Evolutionary conservation across 2,113 vertebrate species (phyloP), one percentile per base, ranked within the genome.

Genomic region (Mus musculus): DNA sequence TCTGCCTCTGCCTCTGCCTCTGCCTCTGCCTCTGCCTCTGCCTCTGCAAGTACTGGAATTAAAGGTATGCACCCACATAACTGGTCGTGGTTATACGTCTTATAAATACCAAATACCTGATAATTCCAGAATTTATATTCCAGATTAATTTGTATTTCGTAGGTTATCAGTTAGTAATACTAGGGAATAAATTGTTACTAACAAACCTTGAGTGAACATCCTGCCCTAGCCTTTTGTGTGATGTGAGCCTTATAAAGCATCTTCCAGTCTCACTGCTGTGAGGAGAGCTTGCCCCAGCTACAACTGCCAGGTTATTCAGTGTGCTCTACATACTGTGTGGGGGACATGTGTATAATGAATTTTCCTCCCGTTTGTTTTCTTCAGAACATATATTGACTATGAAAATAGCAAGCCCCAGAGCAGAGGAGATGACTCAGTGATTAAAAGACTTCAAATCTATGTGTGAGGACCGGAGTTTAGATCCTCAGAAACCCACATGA

Each of bases 61-160:
- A 59, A 59, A 59, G 33, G 30, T 33, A 5, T 30, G 8, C 8
- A 28, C 14, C 39, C 16, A 24, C 4, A 65, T 24, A 42, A 65
- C 26, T 28, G 13, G 16, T 3, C 81, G 46, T 91, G 88, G 75
- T 72, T 96, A 39, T 72, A 77, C 81, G 92, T 90, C 61, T 93
- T 84, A 69, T 22, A 93, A 91, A 56, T 63, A 93, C 78, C 59
- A 92, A 49, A 81, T 56, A 78, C 14, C 52, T 67, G 88, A 65
- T 80, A 52, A 19, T 78, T 36, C 67, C 33, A 54, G 33, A 80
- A 28, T 69, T 67, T 67, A 67, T 67, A 67, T 28, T 80, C 75
- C 91, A 63, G 95, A 95, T 96, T 90, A 63, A 90, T 93, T 96
- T 93, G 46, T 54, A 87, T 91, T 95, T 89, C 95, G 89, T 96